Evolutionary conservation across 1,140 invertebrate genomes (phyloP).

Genomic region (Panonychus citri): DNA sequence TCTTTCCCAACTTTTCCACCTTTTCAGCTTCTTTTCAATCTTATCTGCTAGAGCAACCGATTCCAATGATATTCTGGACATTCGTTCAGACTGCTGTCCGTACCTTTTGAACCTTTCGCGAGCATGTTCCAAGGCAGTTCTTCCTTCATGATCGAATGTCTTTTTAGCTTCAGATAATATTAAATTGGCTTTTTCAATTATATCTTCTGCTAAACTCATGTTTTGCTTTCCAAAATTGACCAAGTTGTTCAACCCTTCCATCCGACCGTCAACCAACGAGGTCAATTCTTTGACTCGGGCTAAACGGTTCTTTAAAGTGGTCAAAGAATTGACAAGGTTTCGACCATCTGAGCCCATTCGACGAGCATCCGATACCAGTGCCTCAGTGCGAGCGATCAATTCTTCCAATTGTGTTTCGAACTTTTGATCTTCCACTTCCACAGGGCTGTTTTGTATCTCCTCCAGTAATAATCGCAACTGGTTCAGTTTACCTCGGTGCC

Average conservation of each 20-base stretch:
- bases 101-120: constrained; percentile 55
- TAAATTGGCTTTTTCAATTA: constrained; percentile 42
- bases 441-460: constrained; percentile 44
- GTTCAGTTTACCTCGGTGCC: constrained; percentile 46
- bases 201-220: constrained; percentile 44
- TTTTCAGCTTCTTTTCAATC: constrained; percentile 46
- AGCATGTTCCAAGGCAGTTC: constrained; percentile 47
- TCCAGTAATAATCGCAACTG: constrained; percentile 42
- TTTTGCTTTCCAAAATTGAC: constrained; percentile 22
- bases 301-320: constrained; percentile 38
- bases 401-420: constrained; percentile 48
- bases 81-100: constrained; percentile 66
- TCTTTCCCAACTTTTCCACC: constrained; percentile 50
- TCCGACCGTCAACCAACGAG: constrained; percentile 17
- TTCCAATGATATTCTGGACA: constrained; percentile 68
- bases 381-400: constrained; percentile 43
- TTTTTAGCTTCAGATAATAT: constrained; percentile 43
- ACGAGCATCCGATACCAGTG: constrained; percentile 39
- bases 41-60: constrained; percentile 51
- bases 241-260: constrained; percentile 23
- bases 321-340: constrained; percentile 37
- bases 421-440: constrained; percentile 54
- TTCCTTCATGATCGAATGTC: constrained; percentile 53
- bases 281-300: constrained; percentile 32
- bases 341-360: constrained; percentile 31